phyloP scores from a whole-genome alignment of 2,888 invertebrate genomes.

The Papilio demoleus region DNA sequence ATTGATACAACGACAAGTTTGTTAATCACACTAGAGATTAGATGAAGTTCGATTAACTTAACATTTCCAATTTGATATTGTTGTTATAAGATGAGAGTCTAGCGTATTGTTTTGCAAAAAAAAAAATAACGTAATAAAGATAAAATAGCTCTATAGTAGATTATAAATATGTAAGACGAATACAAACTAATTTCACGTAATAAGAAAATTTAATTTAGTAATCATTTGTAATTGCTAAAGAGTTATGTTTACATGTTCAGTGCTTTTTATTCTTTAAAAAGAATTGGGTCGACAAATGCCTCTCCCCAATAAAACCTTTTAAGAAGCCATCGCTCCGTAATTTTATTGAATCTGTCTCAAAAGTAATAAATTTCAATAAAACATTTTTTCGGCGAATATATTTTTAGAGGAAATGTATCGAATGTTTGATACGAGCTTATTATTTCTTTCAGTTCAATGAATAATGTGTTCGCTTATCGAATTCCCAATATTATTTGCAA shows the following conservation, averaged over 20 bases:
- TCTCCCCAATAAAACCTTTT: not conserved
- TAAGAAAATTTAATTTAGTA: not conserved
- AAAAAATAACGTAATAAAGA: too few species aligned
- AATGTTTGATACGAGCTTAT: not conserved
- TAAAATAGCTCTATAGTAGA: too few species aligned
- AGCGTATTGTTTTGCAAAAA: too few species aligned
- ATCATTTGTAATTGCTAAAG: not conserved
- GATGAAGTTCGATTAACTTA: constrained; percentile 2
- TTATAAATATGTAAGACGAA: too few species aligned
- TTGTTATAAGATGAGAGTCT: not conserved
- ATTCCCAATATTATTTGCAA: not conserved
- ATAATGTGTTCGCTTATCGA: not conserved
- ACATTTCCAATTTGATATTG: not conserved
- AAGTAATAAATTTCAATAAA: constrained; percentile 16
- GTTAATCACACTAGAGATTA: constrained; percentile 10
- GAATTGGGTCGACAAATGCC: not conserved
- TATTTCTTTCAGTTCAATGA: not conserved
- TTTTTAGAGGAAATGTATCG: not conserved
- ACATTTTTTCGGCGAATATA: not conserved
- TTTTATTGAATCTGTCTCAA: not conserved
- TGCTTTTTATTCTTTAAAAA: not conserved
- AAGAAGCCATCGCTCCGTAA: constrained; percentile 4
- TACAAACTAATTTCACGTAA: too few species aligned
- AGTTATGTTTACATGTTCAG: not conserved
- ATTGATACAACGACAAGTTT: not conserved